Conservation (phyloP, 2,113 vertebrate genomes). For the Murina feae region DNA sequence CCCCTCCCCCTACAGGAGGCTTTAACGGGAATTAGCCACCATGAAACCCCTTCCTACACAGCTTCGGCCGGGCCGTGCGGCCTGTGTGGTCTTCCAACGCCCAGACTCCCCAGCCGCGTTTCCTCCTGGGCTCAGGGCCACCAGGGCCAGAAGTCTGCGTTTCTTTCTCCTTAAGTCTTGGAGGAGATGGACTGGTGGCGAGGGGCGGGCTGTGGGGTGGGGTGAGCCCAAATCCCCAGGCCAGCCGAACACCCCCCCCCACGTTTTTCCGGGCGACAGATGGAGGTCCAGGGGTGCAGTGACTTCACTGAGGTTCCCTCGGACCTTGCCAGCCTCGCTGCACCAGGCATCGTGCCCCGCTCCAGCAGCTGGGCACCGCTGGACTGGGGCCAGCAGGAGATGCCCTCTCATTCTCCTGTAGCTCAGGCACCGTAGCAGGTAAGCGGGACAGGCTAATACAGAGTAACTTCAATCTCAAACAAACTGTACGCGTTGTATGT, state of each 20-base stretch:
- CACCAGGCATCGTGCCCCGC: neutral
- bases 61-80: neutral
- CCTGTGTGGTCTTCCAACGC: neutral
- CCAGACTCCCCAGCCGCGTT: neutral
- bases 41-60: neutral
- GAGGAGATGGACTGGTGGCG: neutral
- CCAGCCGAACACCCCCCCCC: neutral
- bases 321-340: neutral
- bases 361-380: neutral
- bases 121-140: neutral
- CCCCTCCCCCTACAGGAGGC: neutral
- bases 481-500: neutral
- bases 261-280: fast-evolving
- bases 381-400: fast-evolving
- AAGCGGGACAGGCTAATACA: neutral
- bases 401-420: neutral
- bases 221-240: neutral
- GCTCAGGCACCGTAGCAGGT: neutral
- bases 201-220: too few species aligned
- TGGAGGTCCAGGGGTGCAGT: neutral
- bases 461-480: neutral
- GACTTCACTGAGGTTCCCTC: neutral
- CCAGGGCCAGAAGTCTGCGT: neutral
- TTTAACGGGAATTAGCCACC: neutral
- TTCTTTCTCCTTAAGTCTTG: neutral